Base-by-base conservation (phyloP, 1,140 invertebrate species). In the Tenebrio molitor region DNA sequence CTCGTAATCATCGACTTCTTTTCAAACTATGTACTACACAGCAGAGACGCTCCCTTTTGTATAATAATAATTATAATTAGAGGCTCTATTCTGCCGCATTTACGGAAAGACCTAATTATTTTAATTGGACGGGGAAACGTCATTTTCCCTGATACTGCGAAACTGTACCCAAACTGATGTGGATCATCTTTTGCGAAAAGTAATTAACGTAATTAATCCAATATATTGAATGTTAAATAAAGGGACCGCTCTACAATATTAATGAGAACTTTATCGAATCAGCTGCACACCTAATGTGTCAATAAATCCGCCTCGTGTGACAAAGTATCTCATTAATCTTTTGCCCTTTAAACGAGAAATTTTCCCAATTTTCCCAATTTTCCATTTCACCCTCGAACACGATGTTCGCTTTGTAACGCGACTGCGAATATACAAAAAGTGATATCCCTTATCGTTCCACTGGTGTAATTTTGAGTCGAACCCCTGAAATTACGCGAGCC, bases 181-280 rank as follows among this genome's bases (percentile, higher is more conserved):
- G 23, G 23, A 15, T 58, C 50, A 58, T 58, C 50, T 58, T 46
- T 29, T 29, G 21, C 23, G 10, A 25, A 58, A 58, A 2, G 8
- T 58, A 58, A 58, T 58, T 58, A 58, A 14, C 10, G 23, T 58
- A 58, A 58, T 58, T 58, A 58, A 12, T 58, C 12, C 23, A 29
- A 58, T 15, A 29, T 58, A 58, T 58, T 58, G 50, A 58, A 25
- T 34, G 50, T 58, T 29, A 29, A 58, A 58, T 29, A 58, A 58
- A n/a, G 14, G 50, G 21, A 25, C 23, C 12, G 1, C n/a, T 17
- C 21, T 14, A 58, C 50, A 58, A 58, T 58, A 58, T 58, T 58
- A 58, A 58, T 58, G 50, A 58, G 50, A 33, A 58, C 50, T 58
- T 58, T 33, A 58, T 58, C 50, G 50, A 58, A 58, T 58, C 23